Base-by-base conservation (phyloP, 53 echinoderm and acorn worm genomes). In the Zoroaster sp. region DNA sequence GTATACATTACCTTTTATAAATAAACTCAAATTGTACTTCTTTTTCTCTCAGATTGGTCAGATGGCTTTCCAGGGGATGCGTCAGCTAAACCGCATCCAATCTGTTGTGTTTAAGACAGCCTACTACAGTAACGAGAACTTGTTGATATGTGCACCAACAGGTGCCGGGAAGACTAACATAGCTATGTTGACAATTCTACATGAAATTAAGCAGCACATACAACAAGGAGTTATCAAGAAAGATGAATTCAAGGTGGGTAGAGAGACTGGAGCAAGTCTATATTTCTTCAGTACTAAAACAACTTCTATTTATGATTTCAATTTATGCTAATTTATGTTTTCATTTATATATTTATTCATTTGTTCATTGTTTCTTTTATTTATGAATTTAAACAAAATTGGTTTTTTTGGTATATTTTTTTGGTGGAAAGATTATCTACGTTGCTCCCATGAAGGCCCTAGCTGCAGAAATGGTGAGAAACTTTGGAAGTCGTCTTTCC, bases 141-240 rank as follows among this genome's bases (percentile, higher is more conserved):
- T 98, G 14, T 44, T 98, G 73, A 98, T 98, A 49, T 95, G 95
- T 47, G 95, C 98, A 15, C 98, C 98, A 17, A 98, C 98, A 3
- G 98, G 98, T 25, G 98, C 98, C 4, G 98, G 98, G 1, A 98
- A 98, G 74, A 98, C 98, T 46, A 98, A 98, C 90, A 98, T 98
- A 12, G 98, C 98, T 46, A 98, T 98, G 98, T 70, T 98, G 87
- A 83, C 98, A 41, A 93, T 98, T 40, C 77, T 98, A 13, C 98
- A 94, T 69, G 94, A 95, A 65, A 70, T 98, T 41, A 95, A 94
- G 74, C 95, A 91, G 63, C 95, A 98, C 68, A 93, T 98, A 49
- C 92, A 98, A 15, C 91, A 95, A 34, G 98, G 94, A 5, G 98
- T 98, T 78, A 96, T 98, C 88, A 98, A 95, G 88, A 98, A 98